Evolutionary conservation across 2,888 invertebrate species (phyloP).

Genomic region (Pachydiplax longipennis): DNA sequence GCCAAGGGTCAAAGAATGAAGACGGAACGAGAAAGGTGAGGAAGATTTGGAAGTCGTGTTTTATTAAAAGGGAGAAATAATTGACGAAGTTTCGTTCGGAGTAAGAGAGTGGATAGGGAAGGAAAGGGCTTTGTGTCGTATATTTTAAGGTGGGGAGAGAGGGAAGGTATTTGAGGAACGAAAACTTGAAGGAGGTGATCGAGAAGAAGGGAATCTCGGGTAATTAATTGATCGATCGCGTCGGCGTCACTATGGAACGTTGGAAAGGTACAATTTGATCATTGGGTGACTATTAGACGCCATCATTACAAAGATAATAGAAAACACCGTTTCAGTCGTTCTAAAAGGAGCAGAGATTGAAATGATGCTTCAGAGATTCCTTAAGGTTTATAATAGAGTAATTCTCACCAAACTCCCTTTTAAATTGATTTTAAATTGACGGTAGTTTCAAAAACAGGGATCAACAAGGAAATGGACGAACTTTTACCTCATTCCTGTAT

Average conservation of each 20-base stretch:
- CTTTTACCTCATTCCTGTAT: too few relatives aligned
- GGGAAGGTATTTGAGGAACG: neutral
- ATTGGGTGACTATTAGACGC: too few relatives aligned
- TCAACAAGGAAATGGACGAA: too few relatives aligned
- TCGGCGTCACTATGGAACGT: neutral
- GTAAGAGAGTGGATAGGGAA: neutral
- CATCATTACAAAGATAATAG: too few relatives aligned
- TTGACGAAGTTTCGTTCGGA: slow-evolving; percentile 30
- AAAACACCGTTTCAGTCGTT: too few relatives aligned
- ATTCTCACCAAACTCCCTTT: too few relatives aligned
- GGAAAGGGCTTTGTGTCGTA: neutral
- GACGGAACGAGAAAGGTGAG: neutral
- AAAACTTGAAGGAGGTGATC: neutral
- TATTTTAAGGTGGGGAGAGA: neutral
- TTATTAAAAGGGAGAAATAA: slow-evolving; percentile 39
- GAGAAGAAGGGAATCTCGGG: neutral
- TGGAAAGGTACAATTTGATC: too few relatives aligned
- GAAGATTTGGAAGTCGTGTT: neutral
- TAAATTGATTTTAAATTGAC: too few relatives aligned
- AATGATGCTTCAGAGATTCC: too few relatives aligned
- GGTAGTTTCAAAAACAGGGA: too few relatives aligned
- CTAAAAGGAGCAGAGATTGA: too few relatives aligned
- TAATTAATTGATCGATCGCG: neutral
- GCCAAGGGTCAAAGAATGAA: neutral
- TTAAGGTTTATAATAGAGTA: too few relatives aligned